Evolutionary conservation across 37 sponge, comb jelly and placozoan species (phyloP), one percentile per base, ranked within the genome.

Genomic region (Oopsacas minuta): DNA sequence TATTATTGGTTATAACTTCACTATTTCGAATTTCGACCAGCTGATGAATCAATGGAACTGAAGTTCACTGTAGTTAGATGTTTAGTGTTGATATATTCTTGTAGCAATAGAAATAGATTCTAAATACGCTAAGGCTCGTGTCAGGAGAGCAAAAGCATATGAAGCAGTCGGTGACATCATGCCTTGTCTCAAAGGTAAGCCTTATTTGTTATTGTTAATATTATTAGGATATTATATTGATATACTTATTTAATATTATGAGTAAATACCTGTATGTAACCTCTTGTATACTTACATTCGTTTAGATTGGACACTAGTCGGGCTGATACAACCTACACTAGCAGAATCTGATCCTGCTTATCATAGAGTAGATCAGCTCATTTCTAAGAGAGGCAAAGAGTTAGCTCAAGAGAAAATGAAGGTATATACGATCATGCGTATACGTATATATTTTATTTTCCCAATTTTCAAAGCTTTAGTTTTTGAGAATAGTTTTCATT

Each of bases 241-340:
- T n/a, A n/a, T n/a, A n/a, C n/a, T n/a, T n/a, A n/a, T n/a, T n/a
- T n/a, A n/a, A n/a, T n/a, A n/a, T n/a, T n/a, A n/a, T n/a, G n/a
- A n/a, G n/a, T n/a, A n/a, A n/a, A n/a, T n/a, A n/a, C n/a, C n/a
- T n/a, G n/a, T n/a, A n/a, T n/a, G n/a, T n/a, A n/a, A n/a, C n/a
- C n/a, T n/a, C n/a, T n/a, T 46, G 12, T 46, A 46, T 17, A 22
- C 51, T 22, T 46, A 22, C 17, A 17, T 46, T 46, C 51, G 51
- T 22, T 61, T 61, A 61, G 75, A 61, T 61, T 61, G 75, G 75
- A 61, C 75, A 61, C 7, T 61, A 61, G 75, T 61, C 28, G 75
- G 75, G 75, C 7, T 61, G 28, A 5, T 61, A 3, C 28, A 61
- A 5, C 75, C 75, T 34, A 25, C 22, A 34, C 75, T 61, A 61